Conservation (phyloP, 2,888 invertebrate genomes). For the Steinernema hermaphroditum region DNA sequence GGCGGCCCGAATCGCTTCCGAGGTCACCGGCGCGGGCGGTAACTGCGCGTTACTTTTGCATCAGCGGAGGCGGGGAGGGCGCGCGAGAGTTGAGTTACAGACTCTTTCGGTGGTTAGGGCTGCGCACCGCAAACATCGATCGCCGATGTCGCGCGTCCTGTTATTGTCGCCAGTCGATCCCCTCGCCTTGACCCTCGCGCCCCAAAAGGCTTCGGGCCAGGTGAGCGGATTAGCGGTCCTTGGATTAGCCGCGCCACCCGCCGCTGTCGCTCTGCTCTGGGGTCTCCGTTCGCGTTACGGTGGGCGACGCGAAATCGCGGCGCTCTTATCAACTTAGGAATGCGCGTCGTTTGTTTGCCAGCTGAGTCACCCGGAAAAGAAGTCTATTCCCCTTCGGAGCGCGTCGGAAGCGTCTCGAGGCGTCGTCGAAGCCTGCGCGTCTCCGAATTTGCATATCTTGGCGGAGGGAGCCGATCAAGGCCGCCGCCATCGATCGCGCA, state of each 20-base stretch:
- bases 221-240: conserved; percentile 24
- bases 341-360: conserved; percentile 7
- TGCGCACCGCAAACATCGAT: conserved; percentile 24
- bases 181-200: conserved; percentile 16
- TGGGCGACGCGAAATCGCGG: background rate
- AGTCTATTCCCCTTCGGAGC: too few relatives aligned
- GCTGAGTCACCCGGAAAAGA: conserved; percentile 7
- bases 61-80: background rate
- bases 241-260: background rate
- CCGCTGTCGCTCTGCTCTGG: background rate
- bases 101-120: background rate
- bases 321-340: conserved; percentile 15
- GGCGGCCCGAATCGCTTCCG: conserved; percentile 28
- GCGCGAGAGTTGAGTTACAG: conserved; percentile 20
- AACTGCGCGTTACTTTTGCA: background rate
- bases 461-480: conserved; percentile 12
- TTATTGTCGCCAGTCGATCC: conserved; percentile 24
- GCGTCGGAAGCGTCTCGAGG: too few relatives aligned
- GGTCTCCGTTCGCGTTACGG: background rate
- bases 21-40: conserved; percentile 27
- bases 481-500: conserved; percentile 18
- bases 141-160: background rate
- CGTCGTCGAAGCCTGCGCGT: too few relatives aligned
- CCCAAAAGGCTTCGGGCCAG: conserved; percentile 21
- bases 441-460: conserved; percentile 23